phyloP scores from a whole-genome alignment of 2,888 invertebrate genomes.

The Sussaba pulchella region DNA sequence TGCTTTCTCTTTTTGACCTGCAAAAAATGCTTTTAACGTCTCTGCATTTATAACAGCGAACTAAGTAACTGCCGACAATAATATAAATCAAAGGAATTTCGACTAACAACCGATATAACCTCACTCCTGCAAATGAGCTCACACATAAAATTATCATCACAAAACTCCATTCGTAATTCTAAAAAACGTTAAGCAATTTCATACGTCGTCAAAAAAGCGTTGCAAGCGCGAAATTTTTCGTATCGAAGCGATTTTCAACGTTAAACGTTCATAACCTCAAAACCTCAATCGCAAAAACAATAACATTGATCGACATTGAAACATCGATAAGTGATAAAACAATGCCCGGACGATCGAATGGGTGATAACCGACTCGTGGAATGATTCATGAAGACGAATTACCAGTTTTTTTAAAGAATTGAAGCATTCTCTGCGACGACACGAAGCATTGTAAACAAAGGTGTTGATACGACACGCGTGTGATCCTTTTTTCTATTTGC shows the following conservation, averaged over 20 bases:
- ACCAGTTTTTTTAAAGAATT: slow-evolving; percentile 92
- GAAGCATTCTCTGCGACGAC: slow-evolving; percentile 87
- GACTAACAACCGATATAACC: neutral
- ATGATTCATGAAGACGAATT: slow-evolving; percentile 74
- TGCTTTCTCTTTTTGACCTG: slow-evolving; percentile 77
- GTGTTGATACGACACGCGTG: slow-evolving; percentile 50
- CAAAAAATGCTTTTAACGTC: slow-evolving; percentile 25
- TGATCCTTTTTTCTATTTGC: slow-evolving; percentile 42
- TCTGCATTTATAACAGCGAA: neutral
- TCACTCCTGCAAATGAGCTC: neutral
- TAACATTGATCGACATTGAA: neutral
- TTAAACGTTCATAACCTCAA: neutral
- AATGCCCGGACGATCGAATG: slow-evolving; percentile 25
- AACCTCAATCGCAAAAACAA: neutral
- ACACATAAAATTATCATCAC: neutral
- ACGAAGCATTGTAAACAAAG: slow-evolving; percentile 79
- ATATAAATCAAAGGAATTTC: neutral
- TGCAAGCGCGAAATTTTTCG: neutral
- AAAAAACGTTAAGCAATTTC: no score
- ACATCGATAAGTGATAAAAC: neutral
- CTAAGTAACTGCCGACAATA: neutral
- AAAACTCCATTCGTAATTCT: neutral
- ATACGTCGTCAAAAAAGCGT: neutral
- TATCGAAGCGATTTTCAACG: neutral
- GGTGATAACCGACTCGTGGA: slow-evolving; percentile 14